Conservation (phyloP, 2,888 invertebrate species). For the Caenorhabditis drosophilae region DNA sequence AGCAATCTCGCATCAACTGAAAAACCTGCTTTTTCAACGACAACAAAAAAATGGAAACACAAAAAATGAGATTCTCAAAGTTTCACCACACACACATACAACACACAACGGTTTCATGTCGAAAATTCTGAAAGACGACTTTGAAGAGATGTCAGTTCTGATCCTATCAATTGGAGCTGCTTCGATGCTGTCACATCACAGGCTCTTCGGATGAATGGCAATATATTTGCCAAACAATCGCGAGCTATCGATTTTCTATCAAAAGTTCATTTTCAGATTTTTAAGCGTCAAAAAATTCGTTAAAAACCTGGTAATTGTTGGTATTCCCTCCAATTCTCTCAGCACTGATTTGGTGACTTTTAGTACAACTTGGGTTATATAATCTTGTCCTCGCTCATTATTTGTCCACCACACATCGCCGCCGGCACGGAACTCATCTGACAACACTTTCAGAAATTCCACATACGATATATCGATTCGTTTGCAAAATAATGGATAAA, state of each 20-base stretch:
- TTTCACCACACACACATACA: no score
- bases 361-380: conserved; percentile 48
- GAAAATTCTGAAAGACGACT: conserved; percentile 34
- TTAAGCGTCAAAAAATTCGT: not conserved
- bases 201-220: conserved; percentile 33
- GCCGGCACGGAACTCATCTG: conserved; percentile 48
- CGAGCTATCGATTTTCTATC: conserved; percentile 21
- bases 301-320: conserved; percentile 14
- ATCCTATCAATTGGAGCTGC: conserved; percentile 14
- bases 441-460: conserved; percentile 44
- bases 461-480: conserved; percentile 38
- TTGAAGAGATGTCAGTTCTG: conserved; percentile 24
- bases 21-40: no score
- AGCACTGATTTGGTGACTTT: conserved; percentile 23
- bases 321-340: conserved; percentile 19
- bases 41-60: no score
- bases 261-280: conserved; percentile 2
- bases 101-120: not conserved
- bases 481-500: conserved; percentile 38
- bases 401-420: conserved; percentile 61
- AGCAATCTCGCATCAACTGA: no score
- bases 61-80: no score
- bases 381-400: conserved; percentile 49
- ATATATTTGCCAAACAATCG: conserved; percentile 25
- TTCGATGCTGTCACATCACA: conserved; percentile 25